Evolutionary conservation across 1,140 invertebrate species (phyloP), one percentile per base, ranked within the genome.

Genomic region (Luehdorfia chinensis): DNA sequence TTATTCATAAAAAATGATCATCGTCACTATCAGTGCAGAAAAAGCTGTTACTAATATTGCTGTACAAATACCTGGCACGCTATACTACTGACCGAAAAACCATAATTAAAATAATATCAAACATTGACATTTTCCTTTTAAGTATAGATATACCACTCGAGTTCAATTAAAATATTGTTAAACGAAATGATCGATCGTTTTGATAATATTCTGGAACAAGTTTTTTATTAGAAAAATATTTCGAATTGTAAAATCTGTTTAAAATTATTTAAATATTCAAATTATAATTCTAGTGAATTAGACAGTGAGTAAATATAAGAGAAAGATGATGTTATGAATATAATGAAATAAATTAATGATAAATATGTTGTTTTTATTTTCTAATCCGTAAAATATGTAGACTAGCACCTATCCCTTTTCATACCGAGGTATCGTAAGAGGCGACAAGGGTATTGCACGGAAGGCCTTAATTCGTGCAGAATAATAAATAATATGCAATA

Each of bases 241-340:
- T 80, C 66, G 56, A 67, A 75, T 55, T 70, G 60, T 79, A 72
- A 81, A 75, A 71, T 60, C 76, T 73, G 59, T 78, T 74, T 76
- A 71, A 66, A 78, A 80, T 73, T 72, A 66, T 64, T 66, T 71
- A 77, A 75, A 66, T 71, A 77, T 77, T 79, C 75, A 79, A 84
- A 83, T 83, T 79, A 81, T 70, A 66, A 78, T 71, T 79, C 66
- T 85, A 85, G 81, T 64, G 57, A 76, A 75, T 72, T 85, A 85
- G 80, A 53, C 70, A 62, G 70, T 76, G 81, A 81, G 70, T 85
- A 75, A 73, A 67, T 70, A 53, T 79, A 78, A 83, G 71, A 59
- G 52, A 75, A 75, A 65, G n/a, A n/a, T n/a, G n/a, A 84, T 86
- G 79, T 86, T 84, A 84, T 70, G 75, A 84, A 66, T 83, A 85